Conservation (phyloP, 2,113 vertebrate genomes). For the Muntiacus muntjak region DNA sequence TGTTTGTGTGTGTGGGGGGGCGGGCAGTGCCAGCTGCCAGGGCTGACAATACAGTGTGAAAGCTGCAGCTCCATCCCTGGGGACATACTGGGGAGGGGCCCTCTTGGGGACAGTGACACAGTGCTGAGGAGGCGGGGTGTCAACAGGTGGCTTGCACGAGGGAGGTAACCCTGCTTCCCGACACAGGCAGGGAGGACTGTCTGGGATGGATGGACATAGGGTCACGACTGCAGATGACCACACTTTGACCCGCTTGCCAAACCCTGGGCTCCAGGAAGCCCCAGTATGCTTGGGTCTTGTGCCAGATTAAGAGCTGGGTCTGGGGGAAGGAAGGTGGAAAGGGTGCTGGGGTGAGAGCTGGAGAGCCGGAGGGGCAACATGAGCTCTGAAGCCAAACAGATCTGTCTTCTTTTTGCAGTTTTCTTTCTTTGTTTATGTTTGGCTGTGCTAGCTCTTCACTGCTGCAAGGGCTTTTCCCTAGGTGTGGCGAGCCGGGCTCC, state of each 20-base stretch:
- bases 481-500: not conserved
- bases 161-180: not conserved
- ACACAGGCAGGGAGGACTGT: not conserved
- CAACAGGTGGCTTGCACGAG: not conserved
- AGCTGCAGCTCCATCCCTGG: not conserved
- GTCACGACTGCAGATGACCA: not conserved
- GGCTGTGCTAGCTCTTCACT: not conserved
- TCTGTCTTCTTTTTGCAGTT: not conserved
- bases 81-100: fast-evolving
- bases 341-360: not conserved
- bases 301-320: not conserved
- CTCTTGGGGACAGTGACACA: not conserved
- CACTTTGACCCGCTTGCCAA: not conserved
- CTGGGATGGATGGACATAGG: not conserved
- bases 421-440: not conserved
- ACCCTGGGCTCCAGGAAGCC: not conserved
- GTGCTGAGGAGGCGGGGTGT: not conserved
- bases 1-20: not conserved
- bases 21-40: not conserved
- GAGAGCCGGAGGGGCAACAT: not conserved
- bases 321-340: not conserved
- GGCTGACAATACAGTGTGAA: not conserved
- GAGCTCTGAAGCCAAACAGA: not conserved
- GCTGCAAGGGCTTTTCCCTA: not conserved
- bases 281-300: not conserved